A percentile compares a stretch with the other conserved stretches of the same genome.
These are phyloP conservation scores for Pseudocheirus occidentalis DNA, from an alignment of 2,797 vertebrate genomes.

Conservation along the genomic window DNA sequence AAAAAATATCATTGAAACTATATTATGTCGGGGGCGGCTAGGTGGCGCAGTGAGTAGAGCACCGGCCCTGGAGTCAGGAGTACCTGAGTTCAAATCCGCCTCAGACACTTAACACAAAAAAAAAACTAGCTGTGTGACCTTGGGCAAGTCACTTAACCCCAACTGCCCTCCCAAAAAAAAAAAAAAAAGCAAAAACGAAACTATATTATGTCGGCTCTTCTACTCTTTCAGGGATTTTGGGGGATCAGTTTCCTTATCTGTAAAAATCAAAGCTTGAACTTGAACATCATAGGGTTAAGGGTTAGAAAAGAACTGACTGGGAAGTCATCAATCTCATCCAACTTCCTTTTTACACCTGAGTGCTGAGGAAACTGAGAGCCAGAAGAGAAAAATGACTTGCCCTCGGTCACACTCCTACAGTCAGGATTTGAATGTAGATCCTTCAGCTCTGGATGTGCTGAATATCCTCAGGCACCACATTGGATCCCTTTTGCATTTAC, in stretches of 20 bases:
- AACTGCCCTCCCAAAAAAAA: no score
- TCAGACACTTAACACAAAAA: no score
- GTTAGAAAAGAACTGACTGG: neutral
- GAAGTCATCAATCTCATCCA: neutral
- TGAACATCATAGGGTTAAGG: neutral
- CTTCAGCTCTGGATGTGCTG: neutral
- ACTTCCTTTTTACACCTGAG: neutral
- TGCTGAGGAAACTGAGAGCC: neutral
- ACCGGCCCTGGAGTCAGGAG: no score
- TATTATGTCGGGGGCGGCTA: no score
- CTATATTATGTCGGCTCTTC: neutral
- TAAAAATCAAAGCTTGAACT: neutral
- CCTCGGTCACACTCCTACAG: neutral
- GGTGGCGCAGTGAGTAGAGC: no score
- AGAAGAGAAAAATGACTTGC: neutral
- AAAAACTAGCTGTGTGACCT: no score
- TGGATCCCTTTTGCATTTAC: neutral
- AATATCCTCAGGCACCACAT: neutral
- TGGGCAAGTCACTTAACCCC: no score
- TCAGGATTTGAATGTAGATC: neutral
- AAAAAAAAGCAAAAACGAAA: no score
- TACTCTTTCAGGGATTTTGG: neutral
- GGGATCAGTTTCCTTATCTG: neutral
- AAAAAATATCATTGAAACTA: no score
- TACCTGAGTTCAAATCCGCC: no score